Evolutionary conservation across 1,140 invertebrate species (phyloP).

Genomic region (Drosophila prosaltans): DNA sequence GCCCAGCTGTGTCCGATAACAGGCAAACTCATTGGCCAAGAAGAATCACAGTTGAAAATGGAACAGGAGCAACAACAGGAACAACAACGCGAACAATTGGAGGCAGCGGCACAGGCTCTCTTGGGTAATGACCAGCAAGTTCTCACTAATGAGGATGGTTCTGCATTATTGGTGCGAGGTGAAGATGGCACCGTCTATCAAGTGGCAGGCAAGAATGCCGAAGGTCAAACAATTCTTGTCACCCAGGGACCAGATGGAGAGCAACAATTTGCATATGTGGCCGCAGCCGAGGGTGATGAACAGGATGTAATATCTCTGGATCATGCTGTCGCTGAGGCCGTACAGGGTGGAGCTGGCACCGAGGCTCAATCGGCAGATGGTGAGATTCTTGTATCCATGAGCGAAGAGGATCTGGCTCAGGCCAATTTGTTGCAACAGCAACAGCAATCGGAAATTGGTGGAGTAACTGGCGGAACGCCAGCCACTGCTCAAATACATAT

Average conservation of each 20-base stretch:
- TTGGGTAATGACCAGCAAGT: conserved; percentile 73
- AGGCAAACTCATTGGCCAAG: conserved; percentile 74
- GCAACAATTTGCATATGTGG: conserved; percentile 89
- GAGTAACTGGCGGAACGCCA: conserved; percentile 44
- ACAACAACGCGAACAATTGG: conserved; percentile 67
- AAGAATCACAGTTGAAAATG: conserved; percentile 78
- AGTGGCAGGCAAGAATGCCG: conserved; percentile 90
- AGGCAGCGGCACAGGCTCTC: conserved; percentile 64
- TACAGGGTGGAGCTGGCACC: conserved; percentile 44
- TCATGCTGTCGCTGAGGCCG: conserved; percentile 86
- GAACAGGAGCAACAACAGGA: conserved; percentile 76
- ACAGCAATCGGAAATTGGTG: conserved; percentile 50
- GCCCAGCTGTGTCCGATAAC: conserved; percentile 76
- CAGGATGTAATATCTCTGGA: conserved; percentile 86
- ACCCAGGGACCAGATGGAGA: conserved; percentile 88
- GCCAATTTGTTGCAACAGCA: conserved; percentile 68
- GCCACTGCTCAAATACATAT: conserved; percentile 71
- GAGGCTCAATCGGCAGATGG: conserved; percentile 81
- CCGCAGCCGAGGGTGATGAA: conserved; percentile 86
- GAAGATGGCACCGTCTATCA: conserved; percentile 86
- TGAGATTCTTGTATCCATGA: conserved; percentile 85
- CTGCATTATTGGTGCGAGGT: conserved; percentile 87
- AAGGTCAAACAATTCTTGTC: conserved; percentile 88
- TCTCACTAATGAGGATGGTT: conserved; percentile 81
- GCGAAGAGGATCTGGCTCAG: conserved; percentile 84